phyloP scores from a whole-genome alignment of 2,888 invertebrate species.

The Philereme transversata region DNA sequence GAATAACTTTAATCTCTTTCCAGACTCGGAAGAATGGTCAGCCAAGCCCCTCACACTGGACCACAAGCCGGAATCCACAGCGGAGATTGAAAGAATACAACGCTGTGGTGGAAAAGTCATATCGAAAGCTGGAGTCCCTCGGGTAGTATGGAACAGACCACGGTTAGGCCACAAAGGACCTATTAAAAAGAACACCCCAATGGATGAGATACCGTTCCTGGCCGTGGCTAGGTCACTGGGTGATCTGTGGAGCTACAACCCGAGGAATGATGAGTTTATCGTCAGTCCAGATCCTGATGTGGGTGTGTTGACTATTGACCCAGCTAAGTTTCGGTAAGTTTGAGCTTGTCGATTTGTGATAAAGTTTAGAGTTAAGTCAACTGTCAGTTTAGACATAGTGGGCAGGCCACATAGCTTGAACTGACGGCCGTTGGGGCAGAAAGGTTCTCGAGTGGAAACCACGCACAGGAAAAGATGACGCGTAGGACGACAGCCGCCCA shows the following conservation, averaged over 20 bases:
- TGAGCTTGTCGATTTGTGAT: too few species aligned
- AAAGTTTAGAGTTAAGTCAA: too few species aligned
- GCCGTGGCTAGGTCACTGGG: conserved; percentile 98
- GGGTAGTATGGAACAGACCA: conserved; percentile 99
- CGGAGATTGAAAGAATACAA: conserved; percentile 93
- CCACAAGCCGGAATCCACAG: conserved; percentile 96
- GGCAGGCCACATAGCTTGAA: too few species aligned
- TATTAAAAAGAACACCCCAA: conserved; percentile 93
- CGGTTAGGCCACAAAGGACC: conserved; percentile 91
- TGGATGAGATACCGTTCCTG: conserved; percentile 97
- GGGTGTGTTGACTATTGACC: conserved; percentile 91
- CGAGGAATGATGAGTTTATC: conserved; percentile 94
- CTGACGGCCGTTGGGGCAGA: too few species aligned
- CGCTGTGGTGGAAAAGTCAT: conserved; percentile 90
- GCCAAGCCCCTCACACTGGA: conserved; percentile 94
- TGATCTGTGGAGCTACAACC: conserved; percentile 99
- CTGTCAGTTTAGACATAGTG: too few species aligned
- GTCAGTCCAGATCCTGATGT: conserved; percentile 99
- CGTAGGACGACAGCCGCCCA: too few species aligned
- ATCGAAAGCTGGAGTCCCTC: conserved; percentile 92
- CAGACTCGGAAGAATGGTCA: conserved; percentile 88
- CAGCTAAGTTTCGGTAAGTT: conserved; percentile 85
- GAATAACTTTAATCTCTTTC: conserved; percentile 31
- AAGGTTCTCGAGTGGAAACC: too few species aligned
- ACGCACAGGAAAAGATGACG: too few species aligned